These are phyloP conservation scores for Palaemon carinicauda DNA, from an alignment of 1,140 invertebrate genomes.

Conservation along the genomic window DNA sequence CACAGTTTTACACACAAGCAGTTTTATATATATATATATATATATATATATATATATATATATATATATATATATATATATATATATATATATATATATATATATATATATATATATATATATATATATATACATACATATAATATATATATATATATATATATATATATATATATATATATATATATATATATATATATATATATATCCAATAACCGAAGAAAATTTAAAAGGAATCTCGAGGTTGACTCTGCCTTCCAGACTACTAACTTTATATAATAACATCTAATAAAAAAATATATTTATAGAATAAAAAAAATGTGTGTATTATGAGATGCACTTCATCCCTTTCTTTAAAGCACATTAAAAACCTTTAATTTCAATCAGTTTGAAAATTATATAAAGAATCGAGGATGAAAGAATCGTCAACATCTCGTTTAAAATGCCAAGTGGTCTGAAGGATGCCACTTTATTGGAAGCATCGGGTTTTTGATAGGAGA, in stretches of 20 bases:
- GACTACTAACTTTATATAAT: too few species aligned
- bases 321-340: neutral
- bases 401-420: too few species aligned
- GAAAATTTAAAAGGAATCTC: too few species aligned
- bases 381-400: neutral
- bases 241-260: too few species aligned
- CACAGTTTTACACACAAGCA: too few species aligned
- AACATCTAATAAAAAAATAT: too few species aligned
- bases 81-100: neutral
- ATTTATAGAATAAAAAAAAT: neutral
- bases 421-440: too few species aligned
- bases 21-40: neutral
- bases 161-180: neutral
- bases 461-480: too few species aligned
- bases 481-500: too few species aligned
- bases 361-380: neutral
- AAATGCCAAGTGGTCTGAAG: too few species aligned
- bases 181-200: neutral
- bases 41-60: neutral
- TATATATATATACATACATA: neutral
- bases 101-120: neutral
- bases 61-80: neutral
- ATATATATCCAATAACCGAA: neutral
- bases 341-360: neutral
- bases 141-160: neutral